Conservation (phyloP, 2,113 vertebrate species). For the Mugil cephalus region DNA sequence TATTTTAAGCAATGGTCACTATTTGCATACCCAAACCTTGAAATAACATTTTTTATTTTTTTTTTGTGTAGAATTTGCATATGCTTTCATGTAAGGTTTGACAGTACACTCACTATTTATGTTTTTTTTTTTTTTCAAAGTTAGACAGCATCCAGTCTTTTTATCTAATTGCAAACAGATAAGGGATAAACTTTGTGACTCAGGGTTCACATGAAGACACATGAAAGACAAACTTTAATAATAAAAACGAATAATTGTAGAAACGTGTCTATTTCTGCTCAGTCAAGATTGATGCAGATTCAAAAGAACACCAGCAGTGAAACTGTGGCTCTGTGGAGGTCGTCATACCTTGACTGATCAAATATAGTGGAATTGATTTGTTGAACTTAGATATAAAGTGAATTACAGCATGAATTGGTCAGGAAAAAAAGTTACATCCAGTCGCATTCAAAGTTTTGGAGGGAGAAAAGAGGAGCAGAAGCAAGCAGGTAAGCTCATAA, state of each 20-base stretch:
- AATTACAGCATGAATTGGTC: no score
- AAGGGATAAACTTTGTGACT: conserved; percentile 30
- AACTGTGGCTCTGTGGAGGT: no score
- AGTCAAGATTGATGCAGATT: no score
- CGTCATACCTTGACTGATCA: no score
- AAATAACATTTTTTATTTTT: conserved; percentile 41
- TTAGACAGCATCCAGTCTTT: conserved; percentile 43
- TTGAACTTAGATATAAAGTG: no score
- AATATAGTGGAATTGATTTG: no score
- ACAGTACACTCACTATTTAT: conserved; percentile 14
- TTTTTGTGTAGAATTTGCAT: conserved; percentile 44
- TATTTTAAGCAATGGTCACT: conserved; percentile 27
- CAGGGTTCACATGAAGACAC: not conserved
- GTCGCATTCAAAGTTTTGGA: no score
- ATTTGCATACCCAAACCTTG: conserved; percentile 20
- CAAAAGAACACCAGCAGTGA: no score
- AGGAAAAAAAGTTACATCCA: no score
- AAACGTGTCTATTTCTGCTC: no score
- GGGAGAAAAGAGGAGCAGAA: no score
- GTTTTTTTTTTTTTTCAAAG: conserved; percentile 28
- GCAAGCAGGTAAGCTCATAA: no score
- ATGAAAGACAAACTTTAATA: not conserved
- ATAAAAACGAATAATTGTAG: not conserved
- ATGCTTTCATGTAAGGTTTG: conserved; percentile 49
- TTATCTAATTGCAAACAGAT: conserved; percentile 48